Evolutionary conservation across 2,797 vertebrate genomes (phyloP).

Genomic region (Pseudochirops cupreus): DNA sequence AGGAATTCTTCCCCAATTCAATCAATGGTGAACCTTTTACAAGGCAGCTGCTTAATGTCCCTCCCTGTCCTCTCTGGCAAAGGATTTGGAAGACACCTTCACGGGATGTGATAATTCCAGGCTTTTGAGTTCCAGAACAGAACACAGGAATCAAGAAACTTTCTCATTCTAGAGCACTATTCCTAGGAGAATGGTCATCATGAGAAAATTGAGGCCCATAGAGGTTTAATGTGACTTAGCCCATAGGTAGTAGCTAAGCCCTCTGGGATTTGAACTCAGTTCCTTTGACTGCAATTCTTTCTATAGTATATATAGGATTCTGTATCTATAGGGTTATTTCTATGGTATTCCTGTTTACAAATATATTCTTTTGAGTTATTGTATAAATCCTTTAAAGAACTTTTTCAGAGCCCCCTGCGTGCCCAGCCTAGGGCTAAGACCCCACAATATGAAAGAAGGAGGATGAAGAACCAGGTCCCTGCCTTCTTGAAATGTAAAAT

Average conservation of each 20-base stretch:
- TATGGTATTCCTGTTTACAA: background rate
- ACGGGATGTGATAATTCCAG: background rate
- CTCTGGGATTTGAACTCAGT: background rate
- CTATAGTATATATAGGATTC: background rate
- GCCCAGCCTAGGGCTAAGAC: background rate
- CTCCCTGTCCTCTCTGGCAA: background rate
- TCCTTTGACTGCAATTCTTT: background rate
- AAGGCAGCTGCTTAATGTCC: background rate
- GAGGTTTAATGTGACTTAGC: background rate
- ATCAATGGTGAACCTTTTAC: background rate
- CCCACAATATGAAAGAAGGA: background rate
- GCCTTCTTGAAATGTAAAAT: background rate
- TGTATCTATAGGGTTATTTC: background rate
- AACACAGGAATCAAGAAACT: background rate
- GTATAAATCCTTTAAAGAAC: background rate
- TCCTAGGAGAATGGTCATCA: background rate
- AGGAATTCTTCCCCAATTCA: constrained; percentile 47
- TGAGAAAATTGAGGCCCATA: background rate
- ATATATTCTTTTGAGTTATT: background rate
- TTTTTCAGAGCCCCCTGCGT: background rate
- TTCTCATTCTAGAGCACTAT: background rate
- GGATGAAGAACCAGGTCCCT: background rate
- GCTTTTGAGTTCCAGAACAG: background rate
- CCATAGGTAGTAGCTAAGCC: background rate
- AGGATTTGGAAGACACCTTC: background rate